Percentiles rank a stretch among this genome's conserved stretches.
Conservation (phyloP, 2,888 invertebrate genomes). For the Heliconius sara region DNA sequence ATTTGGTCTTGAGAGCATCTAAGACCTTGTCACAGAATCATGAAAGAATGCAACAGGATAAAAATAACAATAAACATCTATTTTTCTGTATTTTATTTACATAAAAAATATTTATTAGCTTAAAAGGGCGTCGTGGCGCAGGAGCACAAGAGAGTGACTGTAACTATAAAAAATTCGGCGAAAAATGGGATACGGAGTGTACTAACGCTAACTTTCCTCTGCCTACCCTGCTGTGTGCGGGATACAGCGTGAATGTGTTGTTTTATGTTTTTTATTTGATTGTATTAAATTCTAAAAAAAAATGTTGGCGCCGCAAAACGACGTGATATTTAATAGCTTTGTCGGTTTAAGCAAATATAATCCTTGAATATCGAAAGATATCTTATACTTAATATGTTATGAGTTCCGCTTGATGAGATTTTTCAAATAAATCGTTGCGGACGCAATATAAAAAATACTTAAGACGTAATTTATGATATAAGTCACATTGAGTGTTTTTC, state of each 20-base stretch:
- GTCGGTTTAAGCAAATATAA: conserved; percentile 2
- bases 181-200: no score
- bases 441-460: conserved; percentile 7
- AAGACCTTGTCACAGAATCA: conserved; percentile 43
- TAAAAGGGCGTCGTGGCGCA: not conserved
- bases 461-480: conserved; percentile 28
- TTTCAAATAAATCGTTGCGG: conserved; percentile 20
- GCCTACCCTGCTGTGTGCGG: no score
- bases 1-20: conserved; percentile 42
- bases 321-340: conserved; percentile 13
- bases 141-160: no score
- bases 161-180: no score
- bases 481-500: conserved; percentile 28
- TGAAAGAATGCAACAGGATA: conserved; percentile 37
- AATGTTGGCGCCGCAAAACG: not conserved
- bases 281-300: not conserved
- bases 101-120: not conserved
- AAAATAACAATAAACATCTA: conserved; percentile 35
- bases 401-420: conserved; percentile 27
- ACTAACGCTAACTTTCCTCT: no score
- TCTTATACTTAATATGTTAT: conserved; percentile 6
- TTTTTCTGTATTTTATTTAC: not conserved
- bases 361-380: conserved; percentile 14
- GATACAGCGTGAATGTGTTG: no score
- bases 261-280: no score